Conservation (phyloP, 2,888 invertebrate species). For the Scaeva pyrastri region DNA sequence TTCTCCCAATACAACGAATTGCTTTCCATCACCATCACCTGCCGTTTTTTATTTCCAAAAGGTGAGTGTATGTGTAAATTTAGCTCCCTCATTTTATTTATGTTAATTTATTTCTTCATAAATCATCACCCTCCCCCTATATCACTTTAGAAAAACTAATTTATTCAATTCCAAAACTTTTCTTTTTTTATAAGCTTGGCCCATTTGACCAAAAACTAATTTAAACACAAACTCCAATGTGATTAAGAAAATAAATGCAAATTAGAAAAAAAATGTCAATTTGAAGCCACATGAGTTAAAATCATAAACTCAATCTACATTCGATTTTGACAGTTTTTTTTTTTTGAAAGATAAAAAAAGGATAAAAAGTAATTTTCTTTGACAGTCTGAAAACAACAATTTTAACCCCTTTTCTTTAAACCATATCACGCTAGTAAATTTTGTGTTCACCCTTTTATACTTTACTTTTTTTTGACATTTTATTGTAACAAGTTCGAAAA, state of each 20-base stretch:
- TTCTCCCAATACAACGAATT: slow-evolving; percentile 27
- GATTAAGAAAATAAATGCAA: background rate
- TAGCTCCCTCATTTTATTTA: slow-evolving; percentile 9
- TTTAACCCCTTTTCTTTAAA: slow-evolving; percentile 20
- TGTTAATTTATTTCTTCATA: background rate
- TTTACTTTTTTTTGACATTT: background rate
- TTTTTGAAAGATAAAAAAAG: background rate
- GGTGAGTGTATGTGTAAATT: slow-evolving; percentile 6
- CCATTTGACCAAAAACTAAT: background rate
- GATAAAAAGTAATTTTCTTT: background rate
- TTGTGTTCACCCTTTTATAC: background rate
- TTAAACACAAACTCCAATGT: background rate
- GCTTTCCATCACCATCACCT: slow-evolving; percentile 13
- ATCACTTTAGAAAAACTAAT: background rate
- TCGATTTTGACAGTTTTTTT: background rate
- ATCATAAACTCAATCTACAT: background rate
- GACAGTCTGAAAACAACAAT: background rate
- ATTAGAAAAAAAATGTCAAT: background rate
- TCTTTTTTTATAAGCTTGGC: background rate
- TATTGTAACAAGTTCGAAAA: slow-evolving; percentile 33
- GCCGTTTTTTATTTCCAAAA: background rate
- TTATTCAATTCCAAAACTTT: background rate
- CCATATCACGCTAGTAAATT: background rate
- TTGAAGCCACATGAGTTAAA: background rate
- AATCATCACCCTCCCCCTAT: background rate